Base-by-base conservation (phyloP, 2,797 vertebrate genomes). In the Dromococcyx pavoninus region DNA sequence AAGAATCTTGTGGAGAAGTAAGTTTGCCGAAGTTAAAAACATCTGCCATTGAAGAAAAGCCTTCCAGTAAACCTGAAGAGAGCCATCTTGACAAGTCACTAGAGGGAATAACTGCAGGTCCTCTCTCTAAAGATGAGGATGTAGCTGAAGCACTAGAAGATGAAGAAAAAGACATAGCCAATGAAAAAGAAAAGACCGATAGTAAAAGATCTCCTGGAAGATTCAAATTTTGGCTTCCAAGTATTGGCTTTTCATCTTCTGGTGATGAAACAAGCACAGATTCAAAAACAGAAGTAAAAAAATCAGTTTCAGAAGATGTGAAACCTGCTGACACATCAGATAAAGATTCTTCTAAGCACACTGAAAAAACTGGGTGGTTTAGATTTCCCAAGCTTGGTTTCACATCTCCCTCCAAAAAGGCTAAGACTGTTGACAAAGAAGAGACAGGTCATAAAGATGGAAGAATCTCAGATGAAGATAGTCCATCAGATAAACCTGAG, bases 281-380 rank as follows among this genome's bases (percentile, higher is more conserved):
- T 24, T 30, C 92, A 65, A 75, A 77, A 89, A 51, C 43, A 18
- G 91, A 92, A 32, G 23, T 21, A 46, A 95, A 60, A 33, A 89
- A 88, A n/a, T 9, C 71, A 3, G 62, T 71, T 62, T 85, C 95
- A 14, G 77, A 96, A 64, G 96, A 96, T 30, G 53, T 71, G 5
- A 97, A 97, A 69, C 82, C 93, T 15, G 72, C 56, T 62, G 89
- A 82, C 4, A 48, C 44, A 64, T 51, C 92, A 25, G 96, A 91
- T 33, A 61, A 57, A 4, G 97, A 96, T 21, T 80, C 46, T 21
- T 84, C 95, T 18, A 81, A 79, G 67, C 95, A 96, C 92, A 96
- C 95, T 19, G 98, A 99, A 94, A 98, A 96, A 97, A 88, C 95
- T 4, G 95, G 98, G 56, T 99, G 99, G 99, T 99, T 99, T 95